phyloP scores from a whole-genome alignment of 2,797 vertebrate species.

The Poecilia picta region DNA sequence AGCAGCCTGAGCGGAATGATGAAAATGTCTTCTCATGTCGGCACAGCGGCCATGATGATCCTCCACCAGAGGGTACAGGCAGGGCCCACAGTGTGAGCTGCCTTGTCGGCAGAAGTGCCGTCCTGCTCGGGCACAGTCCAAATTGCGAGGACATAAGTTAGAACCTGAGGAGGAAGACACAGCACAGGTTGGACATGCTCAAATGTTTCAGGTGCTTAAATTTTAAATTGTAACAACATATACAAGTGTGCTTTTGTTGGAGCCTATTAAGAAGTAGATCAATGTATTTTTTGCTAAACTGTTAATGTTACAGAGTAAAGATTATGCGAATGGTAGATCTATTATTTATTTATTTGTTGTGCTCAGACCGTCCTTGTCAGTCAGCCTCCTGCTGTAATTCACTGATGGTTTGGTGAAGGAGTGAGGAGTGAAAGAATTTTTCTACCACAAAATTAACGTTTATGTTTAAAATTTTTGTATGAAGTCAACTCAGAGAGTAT shows the following conservation, averaged over 20 bases:
- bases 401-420: no score
- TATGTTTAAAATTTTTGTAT: no score
- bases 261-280: no score
- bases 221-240: background rate
- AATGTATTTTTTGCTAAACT: no score
- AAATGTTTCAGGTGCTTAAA: background rate
- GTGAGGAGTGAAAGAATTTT: no score
- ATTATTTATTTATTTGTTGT: no score
- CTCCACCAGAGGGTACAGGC: conserved; percentile 83
- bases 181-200: background rate
- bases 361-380: no score
- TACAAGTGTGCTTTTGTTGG: background rate
- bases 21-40: conserved; percentile 56
- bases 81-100: conserved; percentile 83
- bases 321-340: no score
- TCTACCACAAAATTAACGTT: no score
- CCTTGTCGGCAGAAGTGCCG: conserved; percentile 84
- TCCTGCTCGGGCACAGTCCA: conserved; percentile 87
- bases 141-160: conserved; percentile 82
- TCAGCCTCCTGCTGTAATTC: no score
- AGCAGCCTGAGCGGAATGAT: conserved; percentile 55
- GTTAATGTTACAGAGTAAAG: no score
- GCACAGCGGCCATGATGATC: conserved; percentile 79
- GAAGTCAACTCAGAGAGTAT: no score
- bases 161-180: conserved; percentile 45